Evolutionary conservation across 37 sponge, comb jelly and placozoan species (phyloP).

Genomic region (Diacarnus erythraeanus): DNA sequence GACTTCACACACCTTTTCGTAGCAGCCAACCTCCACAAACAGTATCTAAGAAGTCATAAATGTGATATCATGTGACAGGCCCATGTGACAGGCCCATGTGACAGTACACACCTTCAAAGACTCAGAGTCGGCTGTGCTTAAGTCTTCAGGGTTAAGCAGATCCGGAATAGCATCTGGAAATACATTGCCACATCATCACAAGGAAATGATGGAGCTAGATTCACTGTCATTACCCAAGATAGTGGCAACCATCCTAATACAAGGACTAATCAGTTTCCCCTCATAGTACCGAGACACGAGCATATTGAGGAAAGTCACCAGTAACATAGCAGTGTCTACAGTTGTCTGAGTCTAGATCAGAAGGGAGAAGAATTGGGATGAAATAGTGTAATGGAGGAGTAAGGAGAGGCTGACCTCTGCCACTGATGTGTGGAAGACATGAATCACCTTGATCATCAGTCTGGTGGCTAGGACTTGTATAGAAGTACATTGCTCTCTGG

Average conservation of each 20-base stretch:
- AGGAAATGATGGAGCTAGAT: too few relatives aligned
- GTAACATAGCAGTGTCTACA: conserved; percentile 45
- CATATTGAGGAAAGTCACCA: conserved; percentile 51
- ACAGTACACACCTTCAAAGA: neutral
- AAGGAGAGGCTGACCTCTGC: conserved; percentile 16
- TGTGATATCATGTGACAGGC: conserved; percentile 8
- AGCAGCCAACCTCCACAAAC: conserved; percentile 69
- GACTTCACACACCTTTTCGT: conserved; percentile 61
- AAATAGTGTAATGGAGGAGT: neutral
- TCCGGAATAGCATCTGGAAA: neutral
- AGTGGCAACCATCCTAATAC: conserved; percentile 24
- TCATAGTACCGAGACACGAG: conserved; percentile 29
- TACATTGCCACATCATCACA: neutral
- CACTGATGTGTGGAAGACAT: conserved; percentile 48
- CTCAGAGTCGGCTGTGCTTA: neutral
- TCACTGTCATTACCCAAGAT: conserved; percentile 19
- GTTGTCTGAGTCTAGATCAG: neutral
- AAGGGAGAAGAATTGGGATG: neutral
- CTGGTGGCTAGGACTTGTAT: conserved; percentile 53
- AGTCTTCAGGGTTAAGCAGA: neutral
- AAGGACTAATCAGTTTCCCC: conserved; percentile 8
- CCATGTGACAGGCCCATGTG: too few relatives aligned
- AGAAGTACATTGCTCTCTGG: conserved; percentile 48
- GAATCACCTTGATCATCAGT: conserved; percentile 57
- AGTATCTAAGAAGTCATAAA: conserved; percentile 24